Conservation (phyloP, 2,797 vertebrate genomes). For the Coilia nasus region DNA sequence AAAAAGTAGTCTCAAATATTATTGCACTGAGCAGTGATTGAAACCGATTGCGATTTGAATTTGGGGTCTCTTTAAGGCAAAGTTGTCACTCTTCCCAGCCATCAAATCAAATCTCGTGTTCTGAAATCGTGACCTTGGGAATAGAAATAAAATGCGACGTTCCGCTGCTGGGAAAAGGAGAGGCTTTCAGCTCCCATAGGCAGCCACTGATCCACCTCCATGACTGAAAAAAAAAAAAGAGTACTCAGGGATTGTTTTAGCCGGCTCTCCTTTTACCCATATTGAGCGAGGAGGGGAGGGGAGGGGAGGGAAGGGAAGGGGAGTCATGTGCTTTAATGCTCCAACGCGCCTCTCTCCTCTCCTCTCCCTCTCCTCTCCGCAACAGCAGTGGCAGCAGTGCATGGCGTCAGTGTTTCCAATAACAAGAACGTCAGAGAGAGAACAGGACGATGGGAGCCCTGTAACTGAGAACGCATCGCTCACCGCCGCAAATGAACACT, state of each 20-base stretch:
- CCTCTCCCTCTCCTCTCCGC: constrained; percentile 33
- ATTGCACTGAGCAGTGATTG: not conserved
- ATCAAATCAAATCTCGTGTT: constrained; percentile 2
- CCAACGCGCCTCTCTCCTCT: constrained; percentile 50
- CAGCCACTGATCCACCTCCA: constrained; percentile 29
- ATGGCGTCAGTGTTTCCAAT: constrained; percentile 67
- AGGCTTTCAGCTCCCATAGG: constrained; percentile 31
- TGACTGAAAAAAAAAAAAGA: not conserved
- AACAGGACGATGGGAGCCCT: constrained; percentile 48
- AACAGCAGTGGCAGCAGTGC: constrained; percentile 19
- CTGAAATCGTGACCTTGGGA: constrained; percentile 25
- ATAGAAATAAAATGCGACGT: constrained; percentile 26
- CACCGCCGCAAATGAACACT: constrained; percentile 36
- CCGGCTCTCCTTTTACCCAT: constrained; percentile 59
- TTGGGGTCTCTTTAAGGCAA: not conserved
- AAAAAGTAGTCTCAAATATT: not conserved
- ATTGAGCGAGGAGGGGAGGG: constrained; percentile 53
- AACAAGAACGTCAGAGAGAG: constrained; percentile 46
- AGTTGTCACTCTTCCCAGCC: constrained; percentile 2
- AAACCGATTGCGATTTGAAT: not conserved
- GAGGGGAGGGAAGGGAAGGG: constrained; percentile 32
- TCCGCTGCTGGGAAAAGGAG: constrained; percentile 37
- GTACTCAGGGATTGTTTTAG: constrained; percentile 60
- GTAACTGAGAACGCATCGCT: constrained; percentile 47
- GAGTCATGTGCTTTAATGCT: constrained; percentile 53